These are phyloP conservation scores for Zaprionus bogoriensis DNA, from an alignment of 2,888 invertebrate species.

Conservation along the genomic window DNA sequence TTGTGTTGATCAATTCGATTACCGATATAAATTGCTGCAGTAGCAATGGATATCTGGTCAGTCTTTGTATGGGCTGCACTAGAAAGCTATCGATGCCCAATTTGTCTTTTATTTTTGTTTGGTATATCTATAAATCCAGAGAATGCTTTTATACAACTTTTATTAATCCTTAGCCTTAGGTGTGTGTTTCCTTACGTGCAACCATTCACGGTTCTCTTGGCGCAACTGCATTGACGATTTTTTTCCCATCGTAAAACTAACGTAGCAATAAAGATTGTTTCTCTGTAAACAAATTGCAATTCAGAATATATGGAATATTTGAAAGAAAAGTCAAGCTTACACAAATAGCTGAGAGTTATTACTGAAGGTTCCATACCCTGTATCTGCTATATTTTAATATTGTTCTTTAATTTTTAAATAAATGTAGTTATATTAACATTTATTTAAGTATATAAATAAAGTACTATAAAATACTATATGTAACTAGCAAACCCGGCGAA, in stretches of 20 bases:
- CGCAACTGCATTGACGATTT: constrained; percentile 81
- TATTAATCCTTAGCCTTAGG: neutral
- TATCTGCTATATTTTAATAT: too few species aligned
- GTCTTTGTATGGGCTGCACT: constrained; percentile 83
- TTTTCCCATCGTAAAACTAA: constrained; percentile 82
- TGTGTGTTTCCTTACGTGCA: constrained; percentile 62
- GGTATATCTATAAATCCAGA: constrained; percentile 58
- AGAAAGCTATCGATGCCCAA: constrained; percentile 83
- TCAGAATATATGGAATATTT: too few species aligned
- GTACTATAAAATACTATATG: too few species aligned
- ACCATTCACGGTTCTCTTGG: constrained; percentile 79
- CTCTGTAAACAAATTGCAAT: constrained; percentile 64
- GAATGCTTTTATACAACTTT: neutral
- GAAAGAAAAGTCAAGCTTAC: too few species aligned
- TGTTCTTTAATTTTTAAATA: too few species aligned
- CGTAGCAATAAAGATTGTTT: constrained; percentile 81
- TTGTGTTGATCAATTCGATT: neutral
- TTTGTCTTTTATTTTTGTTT: constrained; percentile 81
- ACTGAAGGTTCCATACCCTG: too few species aligned
- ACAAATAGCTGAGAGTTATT: too few species aligned
- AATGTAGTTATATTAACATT: too few species aligned
- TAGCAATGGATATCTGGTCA: constrained; percentile 82
- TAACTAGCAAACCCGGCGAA: too few species aligned
- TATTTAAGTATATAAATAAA: too few species aligned
- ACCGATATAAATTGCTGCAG: constrained; percentile 82